phyloP scores from a whole-genome alignment of 2,113 vertebrate species.

The Cochlearius cochlearius region DNA sequence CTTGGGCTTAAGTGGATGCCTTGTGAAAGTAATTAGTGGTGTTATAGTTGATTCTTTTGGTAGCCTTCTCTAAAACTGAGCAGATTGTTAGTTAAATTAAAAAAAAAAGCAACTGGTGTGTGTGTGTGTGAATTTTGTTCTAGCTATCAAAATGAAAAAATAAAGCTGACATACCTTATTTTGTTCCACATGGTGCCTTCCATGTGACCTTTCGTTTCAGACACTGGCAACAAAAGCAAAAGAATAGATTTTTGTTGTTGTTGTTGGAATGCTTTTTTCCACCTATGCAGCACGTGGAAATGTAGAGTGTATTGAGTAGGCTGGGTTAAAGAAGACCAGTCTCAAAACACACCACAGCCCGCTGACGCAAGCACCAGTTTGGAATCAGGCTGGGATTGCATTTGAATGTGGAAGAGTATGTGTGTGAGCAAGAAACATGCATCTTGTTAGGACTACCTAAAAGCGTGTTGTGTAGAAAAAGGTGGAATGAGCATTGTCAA shows the following conservation, averaged over 20 bases:
- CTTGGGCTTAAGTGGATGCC: not conserved
- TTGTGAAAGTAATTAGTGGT: not conserved
- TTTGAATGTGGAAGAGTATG: not conserved
- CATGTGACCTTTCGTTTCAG: not conserved
- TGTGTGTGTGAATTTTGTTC: not conserved
- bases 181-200: not conserved
- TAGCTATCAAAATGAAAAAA: not conserved
- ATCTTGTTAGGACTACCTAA: not conserved
- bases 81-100: not conserved
- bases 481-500: not conserved
- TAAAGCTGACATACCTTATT: not conserved
- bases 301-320: not conserved
- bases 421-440: not conserved
- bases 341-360: not conserved
- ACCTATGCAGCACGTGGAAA: not conserved
- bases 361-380: not conserved
- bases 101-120: not conserved
- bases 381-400: not conserved
- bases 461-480: not conserved
- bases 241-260: not conserved
- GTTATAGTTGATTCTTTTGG: not conserved
- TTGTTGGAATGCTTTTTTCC: not conserved
- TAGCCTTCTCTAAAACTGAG: not conserved
- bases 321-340: not conserved
- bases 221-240: not conserved